Evolutionary conservation across 2,113 vertebrate species (phyloP).

Genomic region (Australoheros scitulus): DNA sequence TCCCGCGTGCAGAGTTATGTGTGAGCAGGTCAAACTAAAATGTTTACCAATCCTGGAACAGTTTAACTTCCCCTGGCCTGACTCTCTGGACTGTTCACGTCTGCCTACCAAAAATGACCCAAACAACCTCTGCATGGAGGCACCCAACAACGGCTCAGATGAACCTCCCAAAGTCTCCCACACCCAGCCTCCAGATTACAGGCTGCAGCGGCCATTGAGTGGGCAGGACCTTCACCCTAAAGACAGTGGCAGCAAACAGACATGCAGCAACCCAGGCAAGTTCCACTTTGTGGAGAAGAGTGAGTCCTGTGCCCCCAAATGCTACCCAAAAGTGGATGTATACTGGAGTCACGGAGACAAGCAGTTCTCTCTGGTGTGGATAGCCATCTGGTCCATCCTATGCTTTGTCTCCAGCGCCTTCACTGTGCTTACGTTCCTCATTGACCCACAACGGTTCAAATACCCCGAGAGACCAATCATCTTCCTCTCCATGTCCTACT

Average conservation of each 20-base stretch:
- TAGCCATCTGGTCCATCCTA: constrained; percentile 93
- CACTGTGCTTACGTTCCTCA: constrained; percentile 95
- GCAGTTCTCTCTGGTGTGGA: constrained; percentile 92
- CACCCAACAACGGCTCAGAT: constrained; percentile 91
- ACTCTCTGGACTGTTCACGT: constrained; percentile 92
- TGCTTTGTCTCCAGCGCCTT: constrained; percentile 98
- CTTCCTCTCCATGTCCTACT: constrained; percentile 99
- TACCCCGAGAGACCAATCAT: constrained; percentile 98
- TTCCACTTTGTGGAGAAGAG: constrained; percentile 97
- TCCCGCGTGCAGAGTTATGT: constrained; percentile 96
- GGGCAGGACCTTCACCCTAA: constrained; percentile 83
- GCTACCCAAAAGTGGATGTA: constrained; percentile 91
- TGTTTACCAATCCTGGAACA: constrained; percentile 95
- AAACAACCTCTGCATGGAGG: constrained; percentile 98
- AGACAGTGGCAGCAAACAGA: constrained; percentile 76
- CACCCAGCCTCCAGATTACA: constrained; percentile 88
- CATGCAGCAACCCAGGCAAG: constrained; percentile 91
- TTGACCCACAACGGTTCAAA: constrained; percentile 93
- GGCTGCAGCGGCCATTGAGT: constrained; percentile 84
- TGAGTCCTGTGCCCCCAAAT: constrained; percentile 92
- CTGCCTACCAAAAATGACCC: constrained; percentile 97
- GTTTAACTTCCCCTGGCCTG: constrained; percentile 95
- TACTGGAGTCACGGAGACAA: constrained; percentile 97
- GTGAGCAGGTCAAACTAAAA: constrained; percentile 92
- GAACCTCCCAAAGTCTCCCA: constrained; percentile 87